phyloP scores from a whole-genome alignment of 2,113 vertebrate species.

The Plestiodon gilberti region DNA sequence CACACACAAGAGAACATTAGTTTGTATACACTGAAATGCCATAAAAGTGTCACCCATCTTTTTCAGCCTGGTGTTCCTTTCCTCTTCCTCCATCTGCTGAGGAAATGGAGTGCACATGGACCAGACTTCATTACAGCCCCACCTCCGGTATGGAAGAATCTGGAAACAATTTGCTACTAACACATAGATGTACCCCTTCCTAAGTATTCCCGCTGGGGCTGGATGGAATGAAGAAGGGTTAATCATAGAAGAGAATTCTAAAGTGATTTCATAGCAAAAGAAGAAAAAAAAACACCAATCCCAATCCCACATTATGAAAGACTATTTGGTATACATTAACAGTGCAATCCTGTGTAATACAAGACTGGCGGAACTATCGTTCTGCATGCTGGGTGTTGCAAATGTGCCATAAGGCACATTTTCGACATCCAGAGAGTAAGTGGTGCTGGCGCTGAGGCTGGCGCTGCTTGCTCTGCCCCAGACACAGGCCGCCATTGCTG shows the following conservation, averaged over 20 bases:
- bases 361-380: too few species aligned
- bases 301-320: background rate
- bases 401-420: too few species aligned
- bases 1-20: background rate
- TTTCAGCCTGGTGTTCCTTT: background rate
- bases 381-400: too few species aligned
- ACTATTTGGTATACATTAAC: background rate
- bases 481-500: too few species aligned
- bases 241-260: background rate
- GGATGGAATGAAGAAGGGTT: background rate
- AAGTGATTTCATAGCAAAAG: background rate
- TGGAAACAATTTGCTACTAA: background rate
- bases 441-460: too few species aligned
- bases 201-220: background rate
- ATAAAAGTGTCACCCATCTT: conserved; percentile 7
- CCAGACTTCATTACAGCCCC: background rate
- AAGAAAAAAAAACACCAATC: background rate
- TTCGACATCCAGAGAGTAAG: too few species aligned
- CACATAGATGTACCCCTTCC: too few species aligned
- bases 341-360: too few species aligned
- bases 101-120: background rate
- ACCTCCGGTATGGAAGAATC: background rate
- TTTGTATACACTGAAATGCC: background rate
- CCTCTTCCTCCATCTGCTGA: background rate
- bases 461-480: too few species aligned